A percentile compares a stretch with the other conserved stretches of the same genome.
phyloP scores from a whole-genome alignment of 2,797 vertebrate species.

The Enteromius viviparus region DNA sequence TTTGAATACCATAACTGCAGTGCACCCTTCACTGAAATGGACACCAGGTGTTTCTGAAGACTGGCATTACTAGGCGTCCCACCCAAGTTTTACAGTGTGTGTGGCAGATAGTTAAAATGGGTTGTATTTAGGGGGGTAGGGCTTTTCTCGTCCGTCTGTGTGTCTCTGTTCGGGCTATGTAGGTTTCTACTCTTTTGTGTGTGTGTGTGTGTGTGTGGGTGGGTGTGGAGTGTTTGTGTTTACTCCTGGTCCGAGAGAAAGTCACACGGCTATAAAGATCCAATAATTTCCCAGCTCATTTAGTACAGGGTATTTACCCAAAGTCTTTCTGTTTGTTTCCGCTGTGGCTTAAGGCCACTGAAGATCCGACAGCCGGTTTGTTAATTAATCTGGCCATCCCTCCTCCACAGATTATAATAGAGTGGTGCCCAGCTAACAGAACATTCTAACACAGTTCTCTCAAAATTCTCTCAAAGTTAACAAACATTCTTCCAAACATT shows the following conservation, averaged over 20 bases:
- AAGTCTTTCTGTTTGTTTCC: conserved; percentile 24
- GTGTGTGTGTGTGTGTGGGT: conserved; percentile 16
- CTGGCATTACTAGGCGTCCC: conserved; percentile 36
- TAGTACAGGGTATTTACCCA: conserved; percentile 56
- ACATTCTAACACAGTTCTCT: conserved; percentile 1
- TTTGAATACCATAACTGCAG: background rate
- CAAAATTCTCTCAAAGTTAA: background rate
- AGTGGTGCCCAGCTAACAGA: background rate
- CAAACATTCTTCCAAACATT: background rate
- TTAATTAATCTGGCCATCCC: conserved; percentile 45
- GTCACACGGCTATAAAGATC: conserved; percentile 51
- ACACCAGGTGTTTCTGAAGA: conserved; percentile 39
- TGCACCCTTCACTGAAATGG: conserved; percentile 8
- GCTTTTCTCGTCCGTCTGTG: conserved; percentile 39
- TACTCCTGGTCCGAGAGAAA: conserved; percentile 53
- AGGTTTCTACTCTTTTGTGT: conserved; percentile 47
- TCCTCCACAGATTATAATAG: conserved; percentile 30
- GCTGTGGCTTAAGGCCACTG: conserved; percentile 23
- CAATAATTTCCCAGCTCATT: conserved; percentile 55
- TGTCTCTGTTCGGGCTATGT: conserved; percentile 27
- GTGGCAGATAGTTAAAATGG: conserved; percentile 47
- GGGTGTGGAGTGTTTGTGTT: conserved; percentile 54
- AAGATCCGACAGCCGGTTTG: conserved; percentile 40
- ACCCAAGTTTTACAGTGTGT: conserved; percentile 57
- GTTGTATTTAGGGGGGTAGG: conserved; percentile 39